Evolutionary conservation across 2,888 invertebrate species (phyloP), one percentile per base, ranked within the genome.

Genomic region (Calameuta idolon): DNA sequence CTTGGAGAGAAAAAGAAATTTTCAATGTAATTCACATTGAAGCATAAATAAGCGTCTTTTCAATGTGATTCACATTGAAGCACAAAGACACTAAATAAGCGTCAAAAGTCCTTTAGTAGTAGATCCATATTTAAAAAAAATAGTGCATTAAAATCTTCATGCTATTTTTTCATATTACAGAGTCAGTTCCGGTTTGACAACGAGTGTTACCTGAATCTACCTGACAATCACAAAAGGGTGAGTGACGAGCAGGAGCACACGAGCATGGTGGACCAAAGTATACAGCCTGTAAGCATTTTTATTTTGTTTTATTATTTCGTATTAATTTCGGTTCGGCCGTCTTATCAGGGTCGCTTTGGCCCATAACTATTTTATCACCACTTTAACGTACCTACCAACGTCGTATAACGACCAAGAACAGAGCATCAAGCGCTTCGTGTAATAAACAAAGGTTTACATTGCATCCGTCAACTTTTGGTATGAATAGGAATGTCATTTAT

Each of bases 141-240:
- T 69, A 35, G n/a, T 68, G n/a, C 79, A 35, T 71, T 73, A 35
- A 15, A 55, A 40, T 23, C 2, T 4, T 76, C 68, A 37, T 77
- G n/a, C 12, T 0, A 55, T 23, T 55, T 23, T 9, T 71, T 71
- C 71, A 88, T 89, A 92, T 92, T 92, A 90, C 95, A 99, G 98
- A 98, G 98, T 94, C 99, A 99, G 94, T 99, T 99, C 94, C 96
- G 99, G 92, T 99, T 99, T 94, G 99, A 99, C 94, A 99, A 98
- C 94, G 99, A 99, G 95, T 98, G 98, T 94, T 97, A 97, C 94
- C 95, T 98, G 93, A 97, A 97, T 94, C 95, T 99, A 92, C 98
- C 98, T 93, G 99, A 99, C 94, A 98, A 98, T 94, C 98, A 98
- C 94, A 98, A 97, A 95, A 95, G 98, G 97, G 98, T 98, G 96